These are phyloP conservation scores for Silvanus unidentatus DNA, from an alignment of 2,888 invertebrate genomes.

Conservation along the genomic window DNA sequence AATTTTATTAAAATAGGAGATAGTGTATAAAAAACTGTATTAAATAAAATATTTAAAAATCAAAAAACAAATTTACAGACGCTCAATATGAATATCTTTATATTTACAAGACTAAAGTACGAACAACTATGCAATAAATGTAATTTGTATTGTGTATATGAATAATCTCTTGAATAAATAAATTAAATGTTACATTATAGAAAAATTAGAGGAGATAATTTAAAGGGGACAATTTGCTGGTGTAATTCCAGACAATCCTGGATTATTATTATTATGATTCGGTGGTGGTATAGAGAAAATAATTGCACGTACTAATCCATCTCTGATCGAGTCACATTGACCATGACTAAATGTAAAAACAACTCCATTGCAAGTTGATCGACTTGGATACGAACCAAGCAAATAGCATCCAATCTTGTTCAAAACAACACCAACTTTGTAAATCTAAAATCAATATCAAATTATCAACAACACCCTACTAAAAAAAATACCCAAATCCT, in stretches of 20 bases:
- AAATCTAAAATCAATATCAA: conserved; percentile 51
- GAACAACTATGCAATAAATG: no score
- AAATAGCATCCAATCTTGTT: conserved; percentile 80
- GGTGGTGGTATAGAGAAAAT: conserved; percentile 57
- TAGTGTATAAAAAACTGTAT: no score
- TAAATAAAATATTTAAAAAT: no score
- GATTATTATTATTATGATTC: conserved; percentile 23
- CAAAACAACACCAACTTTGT: conserved; percentile 76
- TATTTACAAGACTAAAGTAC: no score
- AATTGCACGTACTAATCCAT: conserved; percentile 73
- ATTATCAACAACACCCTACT: not conserved
- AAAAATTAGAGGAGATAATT: no score
- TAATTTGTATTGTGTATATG: no score
- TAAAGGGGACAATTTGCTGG: no score
- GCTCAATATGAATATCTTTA: no score
- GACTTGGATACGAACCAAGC: conserved; percentile 65
- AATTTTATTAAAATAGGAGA: no score
- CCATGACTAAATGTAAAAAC: conserved; percentile 73
- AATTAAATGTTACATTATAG: no score
- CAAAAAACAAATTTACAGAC: no score
- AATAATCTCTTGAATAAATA: no score
- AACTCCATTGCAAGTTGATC: conserved; percentile 63
- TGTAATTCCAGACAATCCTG: conserved; percentile 25
- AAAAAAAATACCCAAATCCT: conserved; percentile 8
- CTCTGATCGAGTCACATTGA: conserved; percentile 63